Evolutionary conservation across 2,797 vertebrate genomes (phyloP), one percentile per base, ranked within the genome.

Genomic region (Synanceia verrucosa): DNA sequence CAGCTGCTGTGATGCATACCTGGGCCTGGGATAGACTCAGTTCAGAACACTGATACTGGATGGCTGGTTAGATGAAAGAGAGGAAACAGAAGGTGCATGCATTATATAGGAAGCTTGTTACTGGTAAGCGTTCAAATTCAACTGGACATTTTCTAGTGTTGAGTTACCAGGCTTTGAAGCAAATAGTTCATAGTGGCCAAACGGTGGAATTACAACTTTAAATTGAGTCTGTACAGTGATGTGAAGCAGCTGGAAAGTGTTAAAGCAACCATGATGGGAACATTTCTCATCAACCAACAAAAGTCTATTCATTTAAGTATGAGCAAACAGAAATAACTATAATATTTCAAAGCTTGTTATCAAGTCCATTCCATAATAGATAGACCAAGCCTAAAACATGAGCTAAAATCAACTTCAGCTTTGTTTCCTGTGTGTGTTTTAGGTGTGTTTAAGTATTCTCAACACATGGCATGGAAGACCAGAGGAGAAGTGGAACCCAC

Each of bases 391-490:
- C 12, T 39, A 3, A 23, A 44, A 9, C 8, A 13, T 31, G 8
- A 34, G 21, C 26, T 29, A 0, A 39, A 55, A 36, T 46, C 16
- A 47, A 9, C 39, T 19, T 57, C 3, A 28, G 16, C 24, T 18
- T 80, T 59, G 12, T 64, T 11, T 9, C 3, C 3, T 70, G 1
- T 72, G 1, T 76, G 41, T 65, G 3, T 46, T n/a, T 65, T 82
- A 99, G 98, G 98, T 99, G 71, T 99, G 98, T 95, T 98, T 99
- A 97, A 99, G 98, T 86, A 99, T 99, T 88, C 95, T 99, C 59
- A 99, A 99, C 91, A 99, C 98, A 0, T 99, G 98, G 98, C 98
- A 99, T 21, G 98, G 98, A 64, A 95, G 98, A 88, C 98, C 98
- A 21, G 98, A 99, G 93, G 98, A 99, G 88, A 99, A 99, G 50